Conservation (phyloP, 2,797 vertebrate species). For the Enteromius argenteus region DNA sequence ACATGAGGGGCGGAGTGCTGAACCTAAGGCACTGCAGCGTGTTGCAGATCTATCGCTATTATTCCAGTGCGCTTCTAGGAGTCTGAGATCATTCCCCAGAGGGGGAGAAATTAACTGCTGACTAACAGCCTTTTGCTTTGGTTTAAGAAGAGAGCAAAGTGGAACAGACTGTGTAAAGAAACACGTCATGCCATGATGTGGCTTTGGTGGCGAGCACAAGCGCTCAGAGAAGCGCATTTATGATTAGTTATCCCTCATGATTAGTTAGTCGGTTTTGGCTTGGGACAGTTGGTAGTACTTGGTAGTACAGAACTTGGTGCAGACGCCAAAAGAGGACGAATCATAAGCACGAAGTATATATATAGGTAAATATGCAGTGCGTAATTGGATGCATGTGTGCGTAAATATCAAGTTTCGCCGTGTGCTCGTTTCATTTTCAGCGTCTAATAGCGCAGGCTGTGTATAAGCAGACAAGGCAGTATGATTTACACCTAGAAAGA, state of each 20-base stretch:
- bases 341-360: neutral
- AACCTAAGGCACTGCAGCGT: slow-evolving; percentile 23
- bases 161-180: slow-evolving; percentile 51
- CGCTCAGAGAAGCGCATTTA: slow-evolving; percentile 15
- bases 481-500: neutral
- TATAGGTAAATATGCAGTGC: neutral
- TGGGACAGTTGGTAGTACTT: neutral
- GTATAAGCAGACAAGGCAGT: neutral
- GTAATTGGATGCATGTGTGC: slow-evolving; percentile 42
- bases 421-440: neutral
- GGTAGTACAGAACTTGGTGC: neutral
- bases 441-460: neutral
- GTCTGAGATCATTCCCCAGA: slow-evolving; percentile 38
- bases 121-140: slow-evolving; percentile 67
- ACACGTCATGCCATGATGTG: slow-evolving; percentile 29
- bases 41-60: slow-evolving; percentile 54
- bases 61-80: slow-evolving; percentile 25
- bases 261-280: neutral
- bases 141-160: slow-evolving; percentile 54
- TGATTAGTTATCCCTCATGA: neutral
- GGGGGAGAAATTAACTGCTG: slow-evolving; percentile 68
- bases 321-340: neutral
- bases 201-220: slow-evolving; percentile 7
- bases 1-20: slow-evolving; percentile 14
- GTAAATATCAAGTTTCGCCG: slow-evolving; percentile 20